Percentiles rank a stretch among this genome's conserved stretches.
These are phyloP conservation scores for Diacarnus erythraeanus DNA, from an alignment of 37 sponge, comb jelly and placozoan genomes.

Conservation along the genomic window DNA sequence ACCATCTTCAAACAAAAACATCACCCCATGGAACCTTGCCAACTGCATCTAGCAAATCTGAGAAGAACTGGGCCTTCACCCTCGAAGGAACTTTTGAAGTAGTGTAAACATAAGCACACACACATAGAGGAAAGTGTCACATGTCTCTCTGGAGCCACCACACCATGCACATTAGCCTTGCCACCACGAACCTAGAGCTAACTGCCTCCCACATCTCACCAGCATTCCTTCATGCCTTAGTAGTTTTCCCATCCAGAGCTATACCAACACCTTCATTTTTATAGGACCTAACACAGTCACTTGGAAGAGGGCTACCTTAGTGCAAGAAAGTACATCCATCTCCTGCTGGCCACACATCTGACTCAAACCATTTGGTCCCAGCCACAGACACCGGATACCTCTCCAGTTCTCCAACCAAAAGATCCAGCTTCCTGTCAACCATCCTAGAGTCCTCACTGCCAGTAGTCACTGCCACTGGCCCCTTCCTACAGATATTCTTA, in stretches of 20 bases:
- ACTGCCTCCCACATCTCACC: slow-evolving; percentile 58
- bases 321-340: slow-evolving; percentile 37
- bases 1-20: too few relatives aligned
- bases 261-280: slow-evolving; percentile 47
- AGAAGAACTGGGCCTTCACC: slow-evolving; percentile 6
- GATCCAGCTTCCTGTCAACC: slow-evolving; percentile 38
- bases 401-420: slow-evolving; percentile 33
- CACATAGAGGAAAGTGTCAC: slow-evolving; percentile 5
- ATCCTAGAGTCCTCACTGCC: background rate
- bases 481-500: background rate
- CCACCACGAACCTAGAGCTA: slow-evolving; percentile 32
- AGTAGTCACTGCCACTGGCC: background rate
- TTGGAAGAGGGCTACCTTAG: slow-evolving; percentile 36
- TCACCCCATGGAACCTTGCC: slow-evolving; percentile 15
- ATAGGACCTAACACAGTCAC: background rate
- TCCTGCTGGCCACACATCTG: slow-evolving; percentile 32
- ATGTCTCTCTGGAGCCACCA: slow-evolving; percentile 27
- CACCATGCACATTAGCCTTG: slow-evolving; percentile 18
- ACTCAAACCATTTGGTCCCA: slow-evolving; percentile 48
- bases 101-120: slow-evolving; percentile 44
- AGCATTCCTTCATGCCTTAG: slow-evolving; percentile 34
- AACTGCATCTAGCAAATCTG: slow-evolving; percentile 18
- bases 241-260: slow-evolving; percentile 15
- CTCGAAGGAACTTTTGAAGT: slow-evolving; percentile 32
- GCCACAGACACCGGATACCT: slow-evolving; percentile 30